Evolutionary conservation across 1,140 invertebrate species (phyloP).

Genomic region (Vollenhovia emeryi): DNA sequence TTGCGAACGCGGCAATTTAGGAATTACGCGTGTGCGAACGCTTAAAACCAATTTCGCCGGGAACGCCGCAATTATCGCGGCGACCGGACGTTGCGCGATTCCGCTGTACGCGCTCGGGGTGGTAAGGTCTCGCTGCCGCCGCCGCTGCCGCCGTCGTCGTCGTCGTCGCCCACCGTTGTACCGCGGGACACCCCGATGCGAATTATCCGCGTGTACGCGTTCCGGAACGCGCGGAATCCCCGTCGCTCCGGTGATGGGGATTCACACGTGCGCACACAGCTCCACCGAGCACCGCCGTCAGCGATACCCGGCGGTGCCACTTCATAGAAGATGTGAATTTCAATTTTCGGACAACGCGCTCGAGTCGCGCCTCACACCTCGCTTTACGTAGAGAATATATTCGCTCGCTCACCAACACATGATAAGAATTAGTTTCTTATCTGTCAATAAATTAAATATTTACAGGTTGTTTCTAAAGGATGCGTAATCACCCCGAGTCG

Average conservation of each 20-base stretch:
- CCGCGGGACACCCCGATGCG: background rate
- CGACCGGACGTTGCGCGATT: slow-evolving; percentile 23
- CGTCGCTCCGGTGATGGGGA: slow-evolving; percentile 39
- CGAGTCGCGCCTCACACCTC: background rate
- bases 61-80: slow-evolving; percentile 36
- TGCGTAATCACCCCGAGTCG: no score
- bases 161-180: slow-evolving; percentile 38
- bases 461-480: no score
- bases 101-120: background rate
- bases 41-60: slow-evolving; percentile 39
- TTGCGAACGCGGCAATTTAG: slow-evolving; percentile 42
- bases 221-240: slow-evolving; percentile 53
- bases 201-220: slow-evolving; percentile 32
- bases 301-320: background rate
- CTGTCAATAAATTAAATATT: no score
- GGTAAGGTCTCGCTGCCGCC: background rate
- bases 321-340: background rate
- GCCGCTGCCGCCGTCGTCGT: slow-evolving; percentile 14
- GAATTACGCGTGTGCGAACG: slow-evolving; percentile 30
- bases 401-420: background rate
- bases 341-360: background rate
- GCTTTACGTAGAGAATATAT: background rate
- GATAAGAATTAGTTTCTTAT: background rate
- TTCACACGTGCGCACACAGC: background rate
- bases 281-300: background rate